Base-by-base conservation (phyloP, 2,113 vertebrate species). In the Hoplias malabaricus region DNA sequence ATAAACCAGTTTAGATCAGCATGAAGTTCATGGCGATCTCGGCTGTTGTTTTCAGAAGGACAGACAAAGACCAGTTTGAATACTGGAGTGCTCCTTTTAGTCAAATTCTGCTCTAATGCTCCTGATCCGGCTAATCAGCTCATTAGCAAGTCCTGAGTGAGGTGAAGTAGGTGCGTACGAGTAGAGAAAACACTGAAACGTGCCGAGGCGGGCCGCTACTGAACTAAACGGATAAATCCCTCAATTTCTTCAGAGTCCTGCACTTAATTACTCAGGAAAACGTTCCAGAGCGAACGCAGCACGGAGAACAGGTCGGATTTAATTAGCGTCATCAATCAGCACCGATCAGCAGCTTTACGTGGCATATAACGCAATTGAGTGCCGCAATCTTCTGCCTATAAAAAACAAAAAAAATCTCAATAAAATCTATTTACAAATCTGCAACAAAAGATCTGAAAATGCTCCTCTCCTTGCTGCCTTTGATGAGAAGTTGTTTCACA, bases 401-500 rank as follows among this genome's bases (percentile, higher is more conserved):
- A 42, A 4, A 21, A 66, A 36, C 40, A n/a, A n/a, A n/a, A n/a
- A n/a, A n/a, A n/a, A n/a, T n/a, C n/a, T n/a, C n/a, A n/a, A n/a
- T n/a, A n/a, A n/a, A n/a, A n/a, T n/a, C n/a, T 59, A 69, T 66
- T 57, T 54, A 78, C 54, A 53, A 74, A 74, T 29, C 34, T 1
- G 25, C 42, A 42, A 63, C 29, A 82, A 62, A 73, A 59, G 65
- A 48, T 54, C 4, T 48, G 38, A 67, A 77, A 61, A 23, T 73
- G 73, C 53, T n/a, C 14, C n/a, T 36, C 67, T 67, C 57, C 29
- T 61, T 63, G 46, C 23, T 72, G 1, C 25, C 29, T 75, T 80
- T 77, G 81, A 83, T 83, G 65, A 68, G 29, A 77, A 73, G 68
- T 83, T 77, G 78, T 69, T 78, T 80, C 73, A 69, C 61, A 69